phyloP scores from a whole-genome alignment of 2,797 vertebrate species.

The Sebastes umbrosus region DNA sequence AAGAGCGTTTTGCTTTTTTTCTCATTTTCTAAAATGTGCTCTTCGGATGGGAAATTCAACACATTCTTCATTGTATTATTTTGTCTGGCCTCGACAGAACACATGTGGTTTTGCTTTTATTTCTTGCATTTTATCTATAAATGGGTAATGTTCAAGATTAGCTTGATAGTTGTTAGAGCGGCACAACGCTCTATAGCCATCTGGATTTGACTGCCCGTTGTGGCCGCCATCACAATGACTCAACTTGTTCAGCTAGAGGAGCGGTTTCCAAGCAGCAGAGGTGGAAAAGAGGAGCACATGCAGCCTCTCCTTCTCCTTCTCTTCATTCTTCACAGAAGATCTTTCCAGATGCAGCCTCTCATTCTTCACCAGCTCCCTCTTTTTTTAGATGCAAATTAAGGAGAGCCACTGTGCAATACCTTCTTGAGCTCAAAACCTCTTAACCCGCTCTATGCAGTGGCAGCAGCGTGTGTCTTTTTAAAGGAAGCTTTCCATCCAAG shows the following conservation, averaged over 20 bases:
- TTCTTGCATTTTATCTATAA: background rate
- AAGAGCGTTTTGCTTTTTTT: background rate
- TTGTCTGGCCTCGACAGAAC: background rate
- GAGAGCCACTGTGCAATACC: slow-evolving; percentile 13
- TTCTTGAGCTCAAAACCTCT: slow-evolving; percentile 43
- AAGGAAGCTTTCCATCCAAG: slow-evolving; percentile 69
- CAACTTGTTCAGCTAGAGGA: slow-evolving; percentile 66
- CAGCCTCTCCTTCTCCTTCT: slow-evolving; percentile 18
- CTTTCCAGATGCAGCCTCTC: slow-evolving; percentile 67
- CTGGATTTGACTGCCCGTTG: slow-evolving; percentile 57
- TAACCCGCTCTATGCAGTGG: slow-evolving; percentile 52
- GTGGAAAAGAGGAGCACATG: slow-evolving; percentile 5
- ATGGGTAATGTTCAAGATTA: background rate
- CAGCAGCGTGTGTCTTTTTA: slow-evolving; percentile 52
- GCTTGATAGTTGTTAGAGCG: background rate
- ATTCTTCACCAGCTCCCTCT: slow-evolving; percentile 57
- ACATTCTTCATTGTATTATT: background rate
- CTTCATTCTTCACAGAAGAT: slow-evolving; percentile 68
- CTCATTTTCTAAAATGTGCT: background rate
- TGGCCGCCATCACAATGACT: slow-evolving; percentile 52
- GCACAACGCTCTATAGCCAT: slow-evolving; percentile 15
- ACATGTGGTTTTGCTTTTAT: background rate
- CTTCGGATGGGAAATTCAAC: background rate
- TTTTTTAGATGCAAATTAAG: slow-evolving; percentile 63
- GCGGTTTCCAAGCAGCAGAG: slow-evolving; percentile 50